phyloP scores from a whole-genome alignment of 2,888 invertebrate genomes.

The Stenolophus ochropezus region DNA sequence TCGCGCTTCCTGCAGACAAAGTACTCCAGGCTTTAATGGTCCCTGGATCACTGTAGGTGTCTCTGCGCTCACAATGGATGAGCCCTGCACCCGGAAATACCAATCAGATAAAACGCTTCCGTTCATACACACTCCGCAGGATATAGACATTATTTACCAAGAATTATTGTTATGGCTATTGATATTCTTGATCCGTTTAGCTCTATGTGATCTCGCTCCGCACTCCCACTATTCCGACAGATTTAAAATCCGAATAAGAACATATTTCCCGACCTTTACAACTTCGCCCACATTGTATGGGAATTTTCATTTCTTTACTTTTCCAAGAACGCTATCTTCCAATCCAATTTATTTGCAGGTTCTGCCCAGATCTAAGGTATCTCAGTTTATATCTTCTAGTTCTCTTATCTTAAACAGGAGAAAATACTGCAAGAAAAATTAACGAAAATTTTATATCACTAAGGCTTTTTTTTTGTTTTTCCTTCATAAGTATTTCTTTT shows the following conservation, averaged over 20 bases:
- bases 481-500: no score
- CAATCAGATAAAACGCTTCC: conserved; percentile 60
- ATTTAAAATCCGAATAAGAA: background rate
- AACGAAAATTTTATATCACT: no score
- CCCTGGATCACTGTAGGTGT: conserved; percentile 58
- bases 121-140: conserved; percentile 46
- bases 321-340: background rate
- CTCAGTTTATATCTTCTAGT: no score
- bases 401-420: no score
- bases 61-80: conserved; percentile 55
- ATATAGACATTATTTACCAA: conserved; percentile 54
- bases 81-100: conserved; percentile 50
- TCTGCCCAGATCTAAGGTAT: no score
- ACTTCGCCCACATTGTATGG: no score
- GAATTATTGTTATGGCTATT: conserved; percentile 59
- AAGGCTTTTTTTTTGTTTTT: no score
- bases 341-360: no score
- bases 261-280: background rate
- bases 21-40: conserved; percentile 51
- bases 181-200: conserved; percentile 53
- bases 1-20: conserved; percentile 37
- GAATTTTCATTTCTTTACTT: no score
- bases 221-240: background rate
- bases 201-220: background rate
- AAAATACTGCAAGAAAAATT: no score